Percentiles rank a stretch among this genome's conserved stretches.
These are phyloP conservation scores for Drosophila silvestris DNA, from an alignment of 2,888 invertebrate species.

Conservation along the genomic window DNA sequence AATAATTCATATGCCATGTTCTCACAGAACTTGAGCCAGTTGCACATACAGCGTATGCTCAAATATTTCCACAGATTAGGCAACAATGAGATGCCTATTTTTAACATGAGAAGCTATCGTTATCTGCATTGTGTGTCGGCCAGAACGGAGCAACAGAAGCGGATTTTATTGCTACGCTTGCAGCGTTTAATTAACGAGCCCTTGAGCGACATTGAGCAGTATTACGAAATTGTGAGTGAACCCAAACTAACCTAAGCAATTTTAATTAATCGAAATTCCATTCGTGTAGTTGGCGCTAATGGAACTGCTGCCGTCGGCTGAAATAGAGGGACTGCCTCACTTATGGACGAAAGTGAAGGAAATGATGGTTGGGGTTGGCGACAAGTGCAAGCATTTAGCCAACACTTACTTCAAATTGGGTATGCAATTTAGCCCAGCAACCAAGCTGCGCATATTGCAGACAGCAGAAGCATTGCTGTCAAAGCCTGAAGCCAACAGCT, in stretches of 20 bases:
- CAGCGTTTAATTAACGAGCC: conserved; percentile 18
- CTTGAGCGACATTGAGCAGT: conserved; percentile 34
- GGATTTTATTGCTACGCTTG: conserved; percentile 35
- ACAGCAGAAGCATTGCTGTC: background rate
- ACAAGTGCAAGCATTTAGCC: conserved; percentile 26
- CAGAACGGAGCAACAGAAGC: conserved; percentile 14
- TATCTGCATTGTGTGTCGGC: conserved; percentile 37
- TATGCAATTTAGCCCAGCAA: background rate
- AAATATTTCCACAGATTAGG: conserved; percentile 52
- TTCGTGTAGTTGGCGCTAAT: conserved; percentile 41
- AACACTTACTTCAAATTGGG: conserved; percentile 47
- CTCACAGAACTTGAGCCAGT: conserved; percentile 51
- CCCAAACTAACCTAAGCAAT: background rate
- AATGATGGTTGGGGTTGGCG: background rate
- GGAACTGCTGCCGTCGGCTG: conserved; percentile 34
- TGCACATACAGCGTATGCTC: conserved; percentile 59
- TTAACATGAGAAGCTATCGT: conserved; percentile 41
- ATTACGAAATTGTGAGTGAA: conserved; percentile 66
- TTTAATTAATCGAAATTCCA: background rate
- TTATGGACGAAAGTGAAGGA: conserved; percentile 15
- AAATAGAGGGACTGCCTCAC: conserved; percentile 28
- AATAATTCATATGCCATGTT: conserved; percentile 60
- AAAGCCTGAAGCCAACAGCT: background rate
- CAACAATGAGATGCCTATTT: conserved; percentile 7
- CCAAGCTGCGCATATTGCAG: conserved; percentile 40